Evolutionary conservation across 2,888 invertebrate species (phyloP).

Genomic region (Epistrophe eligans): DNA sequence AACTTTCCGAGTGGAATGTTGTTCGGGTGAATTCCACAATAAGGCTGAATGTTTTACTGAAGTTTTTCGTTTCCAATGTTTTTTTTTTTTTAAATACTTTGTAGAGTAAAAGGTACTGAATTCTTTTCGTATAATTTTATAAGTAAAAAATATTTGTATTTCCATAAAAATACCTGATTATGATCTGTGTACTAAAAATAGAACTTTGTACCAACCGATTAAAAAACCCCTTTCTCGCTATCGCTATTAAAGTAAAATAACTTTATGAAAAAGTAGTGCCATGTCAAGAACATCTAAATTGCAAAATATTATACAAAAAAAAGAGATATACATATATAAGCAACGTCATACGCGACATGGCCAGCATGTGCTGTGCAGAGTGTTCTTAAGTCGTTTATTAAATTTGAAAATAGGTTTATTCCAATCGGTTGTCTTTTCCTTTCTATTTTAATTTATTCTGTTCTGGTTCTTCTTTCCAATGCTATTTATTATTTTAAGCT

Average conservation of each 20-base stretch:
- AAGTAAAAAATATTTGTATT: too few relatives aligned
- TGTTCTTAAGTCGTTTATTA: conserved; percentile 28
- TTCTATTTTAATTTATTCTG: conserved; percentile 57
- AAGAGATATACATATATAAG: not conserved
- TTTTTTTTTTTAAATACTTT: too few relatives aligned
- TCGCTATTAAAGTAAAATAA: not conserved
- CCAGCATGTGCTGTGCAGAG: not conserved
- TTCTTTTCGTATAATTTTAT: too few relatives aligned
- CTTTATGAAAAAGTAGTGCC: not conserved
- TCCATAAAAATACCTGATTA: too few relatives aligned
- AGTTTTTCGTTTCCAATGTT: too few relatives aligned
- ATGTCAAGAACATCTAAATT: conserved; percentile 22
- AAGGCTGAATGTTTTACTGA: too few relatives aligned
- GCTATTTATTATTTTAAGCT: conserved; percentile 37
- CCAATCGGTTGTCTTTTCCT: conserved; percentile 55
- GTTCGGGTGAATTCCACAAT: too few relatives aligned
- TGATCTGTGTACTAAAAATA: not conserved
- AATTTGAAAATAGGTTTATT: conserved; percentile 64
- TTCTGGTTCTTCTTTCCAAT: conserved; percentile 31
- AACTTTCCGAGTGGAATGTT: too few relatives aligned
- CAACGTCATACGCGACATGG: not conserved
- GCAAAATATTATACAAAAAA: conserved; percentile 27
- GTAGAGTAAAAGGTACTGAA: too few relatives aligned
- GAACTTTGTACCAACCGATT: too few relatives aligned
- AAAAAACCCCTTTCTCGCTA: not conserved